Base-by-base conservation (phyloP, 1,140 invertebrate genomes). In the Psix sp. region DNA sequence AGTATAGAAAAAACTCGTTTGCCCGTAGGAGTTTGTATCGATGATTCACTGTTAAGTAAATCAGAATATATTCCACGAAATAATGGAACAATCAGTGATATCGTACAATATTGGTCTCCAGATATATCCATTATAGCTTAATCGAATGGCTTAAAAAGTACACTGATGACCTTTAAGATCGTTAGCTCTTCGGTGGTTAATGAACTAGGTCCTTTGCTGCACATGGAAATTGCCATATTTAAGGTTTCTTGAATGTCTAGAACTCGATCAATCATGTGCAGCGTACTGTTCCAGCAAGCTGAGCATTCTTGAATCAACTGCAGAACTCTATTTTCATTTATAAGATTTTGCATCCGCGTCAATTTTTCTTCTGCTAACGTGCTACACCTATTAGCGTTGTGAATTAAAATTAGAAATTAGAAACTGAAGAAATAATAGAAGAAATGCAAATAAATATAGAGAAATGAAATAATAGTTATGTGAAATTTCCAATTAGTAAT, bases 301-400 rank as follows among this genome's bases (percentile, higher is more conserved):
- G 57, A 36, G 6, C 78, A 77, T 35, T 82, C 74, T 62, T 81
- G 76, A 15, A 78, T 56, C 2, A 73, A 21, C 18, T 43, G 54
- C 14, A 75, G 38, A 6, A 39, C 26, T 57, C 45, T 26, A 26
- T 49, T 43, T 3, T 39, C 33, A n/a, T 65, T 70, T 26, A 15
- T 48, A n/a, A 38, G n/a, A 5, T 15, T 31, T 10, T 26, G 40
- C 15, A 65, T 66, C 11, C 45, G 26, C 10, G 39, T 46, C 14
- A 48, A 31, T 15, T 68, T 31, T 42, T 75, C 77, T n/a, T 60
- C 21, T 9, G 73, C 77, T 40, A 48, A 63, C 29, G 70, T 71
- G 36, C 46, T 67, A 33, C 57, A 42, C 31, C 77, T n/a, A n/a
- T n/a, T n/a, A n/a, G n/a, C n/a, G n/a, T n/a, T n/a, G n/a, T n/a